Evolutionary conservation across 1,140 invertebrate species (phyloP).

Genomic region (Hylyphantes graminicola): DNA sequence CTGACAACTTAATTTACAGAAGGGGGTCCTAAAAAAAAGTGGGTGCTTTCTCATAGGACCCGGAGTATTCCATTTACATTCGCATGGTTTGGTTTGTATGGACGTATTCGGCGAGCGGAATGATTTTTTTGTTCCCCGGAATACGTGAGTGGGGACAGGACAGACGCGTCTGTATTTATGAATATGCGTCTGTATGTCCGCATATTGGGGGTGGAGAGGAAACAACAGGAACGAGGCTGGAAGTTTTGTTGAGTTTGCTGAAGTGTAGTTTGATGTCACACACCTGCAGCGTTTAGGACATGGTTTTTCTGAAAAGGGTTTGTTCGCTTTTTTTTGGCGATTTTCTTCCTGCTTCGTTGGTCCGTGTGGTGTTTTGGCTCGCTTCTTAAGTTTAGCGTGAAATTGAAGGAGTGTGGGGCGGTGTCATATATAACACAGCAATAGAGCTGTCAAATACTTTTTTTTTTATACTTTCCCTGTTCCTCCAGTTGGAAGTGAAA

Average conservation of each 20-base stretch:
- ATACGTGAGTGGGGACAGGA: neutral
- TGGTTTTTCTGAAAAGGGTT: neutral
- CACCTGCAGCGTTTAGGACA: slow-evolving; percentile 39
- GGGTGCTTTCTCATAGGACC: slow-evolving; percentile 18
- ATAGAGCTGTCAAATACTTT: neutral
- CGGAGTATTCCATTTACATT: slow-evolving; percentile 17
- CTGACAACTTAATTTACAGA: slow-evolving; percentile 44
- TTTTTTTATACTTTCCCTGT: neutral
- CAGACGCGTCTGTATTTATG: slow-evolving; percentile 11
- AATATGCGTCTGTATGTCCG: slow-evolving; percentile 32
- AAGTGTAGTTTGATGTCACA: slow-evolving; percentile 44
- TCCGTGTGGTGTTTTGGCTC: neutral
- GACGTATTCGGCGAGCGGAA: slow-evolving; percentile 20
- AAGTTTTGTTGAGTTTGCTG: slow-evolving; percentile 23
- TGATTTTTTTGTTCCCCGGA: slow-evolving; percentile 16
- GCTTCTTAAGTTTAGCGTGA: neutral
- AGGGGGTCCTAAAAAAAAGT: slow-evolving; percentile 3
- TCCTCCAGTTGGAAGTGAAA: neutral
- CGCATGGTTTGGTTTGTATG: slow-evolving; percentile 39
- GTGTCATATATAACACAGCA: neutral
- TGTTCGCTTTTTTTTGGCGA: slow-evolving; percentile 33
- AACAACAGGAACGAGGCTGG: slow-evolving; percentile 38
- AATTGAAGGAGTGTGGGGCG: slow-evolving; percentile 4
- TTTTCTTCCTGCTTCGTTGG: neutral
- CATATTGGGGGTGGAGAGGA: slow-evolving; percentile 24